These are phyloP conservation scores for Rotaria sp. DNA, from an alignment of 2,888 invertebrate species.

Conservation along the genomic window DNA sequence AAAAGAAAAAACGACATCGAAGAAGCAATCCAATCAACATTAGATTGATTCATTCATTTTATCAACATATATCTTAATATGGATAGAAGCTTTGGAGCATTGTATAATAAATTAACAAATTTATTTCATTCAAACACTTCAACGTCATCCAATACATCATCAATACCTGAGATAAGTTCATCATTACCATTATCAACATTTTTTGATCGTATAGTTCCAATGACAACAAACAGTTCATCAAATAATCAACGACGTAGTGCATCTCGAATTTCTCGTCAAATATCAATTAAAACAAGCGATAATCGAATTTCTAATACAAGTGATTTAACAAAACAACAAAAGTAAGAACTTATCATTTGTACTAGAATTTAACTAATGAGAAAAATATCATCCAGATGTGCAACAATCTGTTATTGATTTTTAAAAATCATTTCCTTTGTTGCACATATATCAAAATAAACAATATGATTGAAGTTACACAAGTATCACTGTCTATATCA, in stretches of 20 bases:
- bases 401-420: background rate
- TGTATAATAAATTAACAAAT: background rate
- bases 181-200: background rate
- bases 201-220: background rate
- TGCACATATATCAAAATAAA: background rate
- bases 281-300: background rate
- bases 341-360: background rate
- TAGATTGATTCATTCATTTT: background rate
- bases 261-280: background rate
- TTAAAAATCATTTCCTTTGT: background rate
- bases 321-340: background rate
- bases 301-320: background rate
- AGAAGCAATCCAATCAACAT: background rate
- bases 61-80: background rate
- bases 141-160: background rate
- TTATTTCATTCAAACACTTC: background rate
- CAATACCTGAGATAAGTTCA: background rate
- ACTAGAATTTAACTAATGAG: background rate
- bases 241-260: background rate
- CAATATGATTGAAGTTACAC: background rate
- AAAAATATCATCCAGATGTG: background rate
- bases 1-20: background rate
- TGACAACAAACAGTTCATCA: background rate
- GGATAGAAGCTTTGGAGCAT: background rate
- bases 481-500: background rate